Evolutionary conservation across 2,797 vertebrate species (phyloP), one percentile per base, ranked within the genome.

Genomic region (Coregonus suidteri): DNA sequence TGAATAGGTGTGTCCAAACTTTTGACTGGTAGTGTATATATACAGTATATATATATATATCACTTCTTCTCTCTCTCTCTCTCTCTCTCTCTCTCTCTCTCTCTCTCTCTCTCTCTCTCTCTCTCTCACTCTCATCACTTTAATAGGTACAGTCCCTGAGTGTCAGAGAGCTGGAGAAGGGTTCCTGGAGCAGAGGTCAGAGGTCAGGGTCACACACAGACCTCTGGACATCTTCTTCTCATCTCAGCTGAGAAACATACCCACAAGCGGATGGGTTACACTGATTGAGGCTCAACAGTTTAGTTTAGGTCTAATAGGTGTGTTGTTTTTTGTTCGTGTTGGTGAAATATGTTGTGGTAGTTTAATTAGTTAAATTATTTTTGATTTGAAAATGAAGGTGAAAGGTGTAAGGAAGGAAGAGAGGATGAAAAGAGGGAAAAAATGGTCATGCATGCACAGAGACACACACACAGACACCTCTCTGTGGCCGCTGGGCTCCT

Each of bases 401-500:
- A 14, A 53, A 53, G 35, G 35, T 37, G 2, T 53, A 16, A 53
- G 56, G 16, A 59, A n/a, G 16, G 6, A 37, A 6, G 5, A n/a
- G 4, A 6, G 5, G 56, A 18, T 6, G 15, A 59, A 4, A 59
- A 6, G n/a, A 20, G 25, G n/a, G 15, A 59, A 5, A 4, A 20
- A 0, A 59, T 14, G 15, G 3, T 14, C 14, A 16, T 16, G 52
- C 16, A 20, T 20, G 1, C 56, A 62, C 18, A 20, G 14, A 70
- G 31, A 69, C 67, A 70, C 31, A 68, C 34, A 68, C 66, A 35
- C 66, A 35, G 31, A 70, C 68, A 70, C 16, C 18, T 25, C 14
- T 35, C 35, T 77, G 35, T 87, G 84, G 87, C 70, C 78, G 81
- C 52, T 73, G 65, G 65, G 70, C 75, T 89, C 89, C 85, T 78